Evolutionary conservation across 2,113 vertebrate genomes (phyloP).

Genomic region (Xerus inauris): DNA sequence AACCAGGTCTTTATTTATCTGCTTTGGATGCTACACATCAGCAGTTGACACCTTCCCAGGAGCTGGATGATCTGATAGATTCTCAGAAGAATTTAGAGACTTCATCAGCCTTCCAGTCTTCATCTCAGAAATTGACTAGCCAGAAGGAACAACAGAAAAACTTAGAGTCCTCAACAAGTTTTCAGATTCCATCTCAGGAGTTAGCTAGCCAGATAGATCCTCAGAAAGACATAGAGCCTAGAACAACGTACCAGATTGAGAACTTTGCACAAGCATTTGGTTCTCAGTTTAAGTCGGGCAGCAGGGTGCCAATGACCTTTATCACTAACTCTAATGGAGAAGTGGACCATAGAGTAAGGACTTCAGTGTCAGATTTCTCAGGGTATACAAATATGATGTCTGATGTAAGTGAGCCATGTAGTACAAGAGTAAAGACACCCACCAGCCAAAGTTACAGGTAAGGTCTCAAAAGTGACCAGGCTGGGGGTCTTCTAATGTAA

Average conservation of each 20-base stretch:
- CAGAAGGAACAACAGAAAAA: conserved; percentile 95
- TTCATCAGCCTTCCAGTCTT: conserved; percentile 93
- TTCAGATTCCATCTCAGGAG: conserved; percentile 94
- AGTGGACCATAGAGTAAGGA: conserved; percentile 97
- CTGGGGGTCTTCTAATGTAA: conserved; percentile 89
- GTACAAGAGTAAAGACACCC: conserved; percentile 98
- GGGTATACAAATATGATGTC: conserved; percentile 99
- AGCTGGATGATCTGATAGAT: conserved; percentile 98
- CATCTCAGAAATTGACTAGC: conserved; percentile 94
- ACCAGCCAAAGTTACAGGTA: conserved; percentile 99
- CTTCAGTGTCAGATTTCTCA: conserved; percentile 99
- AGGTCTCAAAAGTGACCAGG: conserved; percentile 90
- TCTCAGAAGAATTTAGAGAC: conserved; percentile 93
- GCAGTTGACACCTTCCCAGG: conserved; percentile 99
- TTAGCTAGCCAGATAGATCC: conserved; percentile 93
- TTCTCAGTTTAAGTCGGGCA: conserved; percentile 98
- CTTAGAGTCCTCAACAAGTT: conserved; percentile 91
- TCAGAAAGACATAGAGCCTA: conserved; percentile 94
- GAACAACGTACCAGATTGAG: conserved; percentile 98
- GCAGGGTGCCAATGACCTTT: conserved; percentile 97
- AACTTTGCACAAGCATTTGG: conserved; percentile 99
- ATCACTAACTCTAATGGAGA: conserved; percentile 93
- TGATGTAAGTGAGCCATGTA: conserved; percentile 98
- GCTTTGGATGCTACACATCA: conserved; percentile 95
- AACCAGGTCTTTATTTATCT: conserved; percentile 95